Evolutionary conservation across 2,797 vertebrate genomes (phyloP).

Genomic region (Nyctalus aviator): DNA sequence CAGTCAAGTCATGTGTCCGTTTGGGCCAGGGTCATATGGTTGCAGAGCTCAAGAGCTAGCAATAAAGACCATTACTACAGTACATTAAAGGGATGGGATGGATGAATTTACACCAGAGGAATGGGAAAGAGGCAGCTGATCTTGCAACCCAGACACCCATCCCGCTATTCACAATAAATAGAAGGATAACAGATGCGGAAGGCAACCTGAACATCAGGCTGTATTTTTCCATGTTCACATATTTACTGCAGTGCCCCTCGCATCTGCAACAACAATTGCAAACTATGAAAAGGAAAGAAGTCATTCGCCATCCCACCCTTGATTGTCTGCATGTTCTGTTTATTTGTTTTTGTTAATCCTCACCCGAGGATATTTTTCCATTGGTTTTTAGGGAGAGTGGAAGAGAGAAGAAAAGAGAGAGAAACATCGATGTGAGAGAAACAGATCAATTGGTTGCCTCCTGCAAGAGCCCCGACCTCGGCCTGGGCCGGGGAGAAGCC

Average conservation of each 20-base stretch:
- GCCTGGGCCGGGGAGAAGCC: no score
- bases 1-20: fast-evolving
- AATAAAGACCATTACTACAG: neutral
- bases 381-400: neutral
- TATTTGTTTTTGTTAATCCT: neutral
- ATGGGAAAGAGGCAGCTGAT: neutral
- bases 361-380: neutral
- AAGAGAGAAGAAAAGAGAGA: neutral
- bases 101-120: neutral
- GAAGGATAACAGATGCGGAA: neutral
- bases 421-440: neutral
- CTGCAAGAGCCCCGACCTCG: no score
- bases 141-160: neutral
- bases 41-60: neutral
- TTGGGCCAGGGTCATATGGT: no score
- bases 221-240: neutral
- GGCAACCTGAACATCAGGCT: neutral
- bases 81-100: neutral
- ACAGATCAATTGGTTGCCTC: neutral
- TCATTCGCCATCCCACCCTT: neutral
- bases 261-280: neutral
- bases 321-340: neutral
- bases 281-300: neutral
- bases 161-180: neutral
- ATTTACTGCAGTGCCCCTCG: neutral